A percentile compares a stretch with the other conserved stretches of the same genome.
Evolutionary conservation across 1,140 invertebrate genomes (phyloP).

Genomic region (Hyphantria cunea): DNA sequence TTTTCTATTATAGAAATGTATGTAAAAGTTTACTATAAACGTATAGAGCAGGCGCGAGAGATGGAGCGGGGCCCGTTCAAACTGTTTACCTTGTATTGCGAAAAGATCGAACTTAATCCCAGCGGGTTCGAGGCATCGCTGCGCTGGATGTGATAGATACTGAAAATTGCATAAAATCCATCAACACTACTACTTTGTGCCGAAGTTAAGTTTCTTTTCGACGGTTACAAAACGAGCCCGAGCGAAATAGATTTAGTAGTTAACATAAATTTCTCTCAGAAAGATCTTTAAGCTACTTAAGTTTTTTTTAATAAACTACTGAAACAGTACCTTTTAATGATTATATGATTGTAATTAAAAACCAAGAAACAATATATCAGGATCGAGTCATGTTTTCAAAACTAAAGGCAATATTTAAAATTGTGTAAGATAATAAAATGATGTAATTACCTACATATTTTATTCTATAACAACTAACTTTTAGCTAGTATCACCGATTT

Average conservation of each 20-base stretch:
- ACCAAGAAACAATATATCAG: no score
- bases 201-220: conserved; percentile 32
- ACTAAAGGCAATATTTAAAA: no score
- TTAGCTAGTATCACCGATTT: no score
- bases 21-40: conserved; percentile 16
- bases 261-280: conserved; percentile 12
- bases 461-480: no score
- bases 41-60: background rate
- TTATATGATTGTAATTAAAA: no score
- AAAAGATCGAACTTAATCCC: conserved; percentile 80
- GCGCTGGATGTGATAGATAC: conserved; percentile 77
- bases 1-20: conserved; percentile 30
- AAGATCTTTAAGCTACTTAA: background rate
- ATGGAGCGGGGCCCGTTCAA: conserved; percentile 40
- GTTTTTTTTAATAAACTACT: no score
- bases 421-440: no score
- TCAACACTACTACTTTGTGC: conserved; percentile 71
- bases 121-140: conserved; percentile 51
- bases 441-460: no score
- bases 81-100: conserved; percentile 76
- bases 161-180: conserved; percentile 82
- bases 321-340: no score
- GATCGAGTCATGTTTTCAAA: no score
- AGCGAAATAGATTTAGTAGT: conserved; percentile 26
- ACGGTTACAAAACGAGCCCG: conserved; percentile 32